Conservation (phyloP, 2,797 vertebrate genomes). For the Catharus ustulatus region DNA sequence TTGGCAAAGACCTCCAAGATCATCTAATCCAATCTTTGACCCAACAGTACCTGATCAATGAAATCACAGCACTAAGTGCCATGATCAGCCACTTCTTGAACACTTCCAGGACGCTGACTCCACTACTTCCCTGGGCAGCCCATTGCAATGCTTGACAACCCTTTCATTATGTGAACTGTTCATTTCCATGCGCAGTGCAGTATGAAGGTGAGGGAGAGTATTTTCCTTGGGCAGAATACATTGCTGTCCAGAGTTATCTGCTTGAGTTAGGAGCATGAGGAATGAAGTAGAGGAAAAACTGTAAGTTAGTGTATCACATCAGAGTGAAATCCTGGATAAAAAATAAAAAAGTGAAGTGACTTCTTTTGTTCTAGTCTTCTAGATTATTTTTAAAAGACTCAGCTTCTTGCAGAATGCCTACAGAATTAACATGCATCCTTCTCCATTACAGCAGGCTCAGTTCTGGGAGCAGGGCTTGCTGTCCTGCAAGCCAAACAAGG, state of each 20-base stretch:
- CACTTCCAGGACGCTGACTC: background rate
- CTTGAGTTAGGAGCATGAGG: background rate
- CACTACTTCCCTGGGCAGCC: background rate
- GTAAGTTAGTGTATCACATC: background rate
- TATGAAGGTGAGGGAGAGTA: background rate
- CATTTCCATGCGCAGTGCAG: background rate
- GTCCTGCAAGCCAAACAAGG: background rate
- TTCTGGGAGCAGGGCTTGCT: background rate
- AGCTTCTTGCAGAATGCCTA: background rate
- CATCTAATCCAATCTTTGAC: background rate
- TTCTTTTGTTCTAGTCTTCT: background rate
- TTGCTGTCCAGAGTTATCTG: background rate
- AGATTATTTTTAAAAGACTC: background rate
- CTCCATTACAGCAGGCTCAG: background rate
- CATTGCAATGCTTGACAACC: rapidly evolving
- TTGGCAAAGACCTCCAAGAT: background rate
- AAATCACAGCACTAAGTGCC: background rate
- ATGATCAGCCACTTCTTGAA: rapidly evolving
- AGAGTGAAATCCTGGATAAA: background rate
- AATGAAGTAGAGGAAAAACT: background rate
- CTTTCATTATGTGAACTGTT: background rate
- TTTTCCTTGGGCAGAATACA: background rate
- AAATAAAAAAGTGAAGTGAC: background rate
- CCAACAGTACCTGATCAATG: background rate
- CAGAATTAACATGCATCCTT: rapidly evolving